Evolutionary conservation across 2,113 vertebrate genomes (phyloP), one percentile per base, ranked within the genome.

Genomic region (Trematomus loennbergii): DNA sequence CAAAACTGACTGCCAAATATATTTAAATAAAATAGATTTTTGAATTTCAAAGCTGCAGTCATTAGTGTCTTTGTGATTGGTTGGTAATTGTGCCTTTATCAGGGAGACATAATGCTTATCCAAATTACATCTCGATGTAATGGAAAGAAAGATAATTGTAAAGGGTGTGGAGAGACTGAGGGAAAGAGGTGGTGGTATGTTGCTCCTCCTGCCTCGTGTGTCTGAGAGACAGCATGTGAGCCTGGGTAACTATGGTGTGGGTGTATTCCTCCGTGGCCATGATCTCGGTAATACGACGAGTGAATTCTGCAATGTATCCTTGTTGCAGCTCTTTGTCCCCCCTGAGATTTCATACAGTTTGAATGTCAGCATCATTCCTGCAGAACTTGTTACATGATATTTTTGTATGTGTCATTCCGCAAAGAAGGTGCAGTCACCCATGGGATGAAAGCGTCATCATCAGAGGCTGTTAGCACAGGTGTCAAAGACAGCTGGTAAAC

Each of bases 231-330:
- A n/a, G 33, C 4, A 40, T 66, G 68, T 22, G 20, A 83, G 79
- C 58, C 63, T 52, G 69, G 72, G 82, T 86, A 91, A 65, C 87
- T 77, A 79, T 62, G 63, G 75, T 83, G 88, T 88, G 90, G 87
- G 87, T 85, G 88, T 87, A 91, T 84, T 90, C 87, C 87, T 66
- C 78, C 6, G 72, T 82, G 85, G 52, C 72, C 69, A 46, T 63
- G 63, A 64, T 83, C 77, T 81, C 50, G 22, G 58, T 86, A 80
- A 85, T 87, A 74, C 69, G 77, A 90, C 79, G 84, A 84, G 81
- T 76, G 84, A 86, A 82, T 88, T 74, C 65, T 54, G 29, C 22
- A n/a, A 58, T 72, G 66, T 63, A 76, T 74, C 75, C 48, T 76
- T 57, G 60, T 71, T 63, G 61, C 67, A 73, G 79, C 73, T 75